A percentile compares a stretch with the other conserved stretches of the same genome.
These are phyloP conservation scores for Yponomeuta plumbellus DNA, from an alignment of 2,888 invertebrate genomes.

Conservation along the genomic window DNA sequence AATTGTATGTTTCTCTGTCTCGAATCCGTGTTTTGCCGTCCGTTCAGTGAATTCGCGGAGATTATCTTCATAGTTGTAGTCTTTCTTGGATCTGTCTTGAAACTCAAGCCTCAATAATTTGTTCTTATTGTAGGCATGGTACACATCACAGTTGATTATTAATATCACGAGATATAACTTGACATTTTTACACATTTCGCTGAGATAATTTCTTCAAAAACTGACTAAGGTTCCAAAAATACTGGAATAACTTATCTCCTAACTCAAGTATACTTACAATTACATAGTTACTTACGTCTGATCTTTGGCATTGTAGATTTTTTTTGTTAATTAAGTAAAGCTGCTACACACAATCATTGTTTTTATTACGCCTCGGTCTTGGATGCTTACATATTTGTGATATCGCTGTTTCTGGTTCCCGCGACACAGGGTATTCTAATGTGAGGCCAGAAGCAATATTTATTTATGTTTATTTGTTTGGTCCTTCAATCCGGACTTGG, in stretches of 20 bases:
- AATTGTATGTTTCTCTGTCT: slow-evolving; percentile 3
- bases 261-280: too few species aligned
- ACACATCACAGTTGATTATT: background rate
- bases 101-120: background rate
- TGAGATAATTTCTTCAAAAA: background rate
- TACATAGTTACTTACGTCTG: too few species aligned
- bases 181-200: background rate
- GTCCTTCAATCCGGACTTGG: too few species aligned
- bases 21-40: slow-evolving; percentile 25
- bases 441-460: too few species aligned
- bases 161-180: background rate
- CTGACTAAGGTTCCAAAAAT: too few species aligned
- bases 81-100: background rate
- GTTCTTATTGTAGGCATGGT: background rate
- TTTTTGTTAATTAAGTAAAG: background rate
- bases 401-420: too few species aligned
- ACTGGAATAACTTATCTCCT: too few species aligned
- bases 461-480: too few species aligned
- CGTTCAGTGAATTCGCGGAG: slow-evolving; percentile 26
- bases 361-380: background rate
- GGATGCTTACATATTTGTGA: too few species aligned
- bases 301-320: too few species aligned
- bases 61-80: background rate
- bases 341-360: background rate
- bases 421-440: too few species aligned